Evolutionary conservation across 2,888 invertebrate genomes (phyloP).

Genomic region (Acleris sparsana): DNA sequence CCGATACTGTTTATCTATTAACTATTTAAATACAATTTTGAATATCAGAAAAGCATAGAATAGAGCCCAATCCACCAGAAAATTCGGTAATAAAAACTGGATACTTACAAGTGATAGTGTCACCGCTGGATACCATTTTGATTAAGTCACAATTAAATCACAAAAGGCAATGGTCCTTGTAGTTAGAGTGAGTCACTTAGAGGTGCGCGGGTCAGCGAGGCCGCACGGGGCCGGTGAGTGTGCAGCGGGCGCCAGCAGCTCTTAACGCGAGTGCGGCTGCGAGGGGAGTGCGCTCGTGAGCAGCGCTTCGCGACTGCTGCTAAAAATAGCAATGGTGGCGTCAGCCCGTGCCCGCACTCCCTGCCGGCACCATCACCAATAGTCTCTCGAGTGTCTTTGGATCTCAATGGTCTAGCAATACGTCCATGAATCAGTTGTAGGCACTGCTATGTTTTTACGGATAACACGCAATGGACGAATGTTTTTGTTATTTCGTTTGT

Average conservation of each 20-base stretch:
- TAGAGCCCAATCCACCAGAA: not conserved
- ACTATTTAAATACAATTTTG: too few species aligned
- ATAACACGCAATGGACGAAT: not conserved
- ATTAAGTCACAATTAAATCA: slow-evolving; percentile 48
- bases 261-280: slow-evolving; percentile 63
- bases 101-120: slow-evolving; percentile 66
- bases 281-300: slow-evolving; percentile 57
- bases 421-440: slow-evolving; percentile 13
- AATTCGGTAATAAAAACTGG: slow-evolving; percentile 37
- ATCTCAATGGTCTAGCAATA: slow-evolving; percentile 26
- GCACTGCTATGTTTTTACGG: not conserved
- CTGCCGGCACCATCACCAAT: slow-evolving; percentile 15
- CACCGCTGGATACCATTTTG: slow-evolving; percentile 61
- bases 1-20: too few species aligned
- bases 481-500: not conserved
- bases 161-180: slow-evolving; percentile 45
- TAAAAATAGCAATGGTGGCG: slow-evolving; percentile 68
- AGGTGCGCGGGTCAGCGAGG: slow-evolving; percentile 37
- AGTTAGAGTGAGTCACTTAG: slow-evolving; percentile 46
- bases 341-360: slow-evolving; percentile 38
- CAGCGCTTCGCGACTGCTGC: slow-evolving; percentile 55
- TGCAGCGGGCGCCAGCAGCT: slow-evolving; percentile 24
- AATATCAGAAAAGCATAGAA: slow-evolving; percentile 3
- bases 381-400: slow-evolving; percentile 7
- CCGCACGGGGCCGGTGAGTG: slow-evolving; percentile 41